phyloP scores from a whole-genome alignment of 2,888 invertebrate genomes.

The Xanthorhoe designata region DNA sequence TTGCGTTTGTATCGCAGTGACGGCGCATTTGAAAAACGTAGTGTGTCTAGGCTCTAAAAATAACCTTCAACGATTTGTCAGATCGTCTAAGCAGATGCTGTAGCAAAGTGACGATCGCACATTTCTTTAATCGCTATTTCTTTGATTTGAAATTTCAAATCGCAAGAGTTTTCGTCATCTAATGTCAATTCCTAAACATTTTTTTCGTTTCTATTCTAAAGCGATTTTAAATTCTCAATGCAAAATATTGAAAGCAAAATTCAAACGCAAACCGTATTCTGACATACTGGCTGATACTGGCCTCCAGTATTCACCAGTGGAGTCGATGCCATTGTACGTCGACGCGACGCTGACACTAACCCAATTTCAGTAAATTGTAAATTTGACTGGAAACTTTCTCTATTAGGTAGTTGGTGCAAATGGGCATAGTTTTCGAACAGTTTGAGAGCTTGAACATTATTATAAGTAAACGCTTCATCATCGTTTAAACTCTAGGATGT shows the following conservation, averaged over 20 bases:
- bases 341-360: not conserved
- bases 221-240: not conserved
- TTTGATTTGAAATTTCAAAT: too few species aligned
- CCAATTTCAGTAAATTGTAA: constrained; percentile 9
- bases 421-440: not conserved
- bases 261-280: not conserved
- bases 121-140: too few species aligned
- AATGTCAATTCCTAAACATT: too few species aligned
- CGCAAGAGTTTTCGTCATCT: too few species aligned
- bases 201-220: too few species aligned
- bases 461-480: not conserved
- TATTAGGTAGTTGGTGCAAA: constrained; percentile 6
- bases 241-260: not conserved
- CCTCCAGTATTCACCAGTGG: not conserved
- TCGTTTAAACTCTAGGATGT: not conserved
- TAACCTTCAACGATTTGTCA: too few species aligned
- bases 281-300: not conserved
- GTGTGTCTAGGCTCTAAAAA: too few species aligned
- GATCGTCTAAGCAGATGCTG: too few species aligned
- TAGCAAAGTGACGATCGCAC: too few species aligned
- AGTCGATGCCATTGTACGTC: not conserved
- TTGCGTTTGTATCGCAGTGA: too few species aligned
- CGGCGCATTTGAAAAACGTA: too few species aligned
- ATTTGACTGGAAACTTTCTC: not conserved
- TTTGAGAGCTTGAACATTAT: not conserved